Base-by-base conservation (phyloP, 2,797 vertebrate genomes). In the Nyctibius grandis region DNA sequence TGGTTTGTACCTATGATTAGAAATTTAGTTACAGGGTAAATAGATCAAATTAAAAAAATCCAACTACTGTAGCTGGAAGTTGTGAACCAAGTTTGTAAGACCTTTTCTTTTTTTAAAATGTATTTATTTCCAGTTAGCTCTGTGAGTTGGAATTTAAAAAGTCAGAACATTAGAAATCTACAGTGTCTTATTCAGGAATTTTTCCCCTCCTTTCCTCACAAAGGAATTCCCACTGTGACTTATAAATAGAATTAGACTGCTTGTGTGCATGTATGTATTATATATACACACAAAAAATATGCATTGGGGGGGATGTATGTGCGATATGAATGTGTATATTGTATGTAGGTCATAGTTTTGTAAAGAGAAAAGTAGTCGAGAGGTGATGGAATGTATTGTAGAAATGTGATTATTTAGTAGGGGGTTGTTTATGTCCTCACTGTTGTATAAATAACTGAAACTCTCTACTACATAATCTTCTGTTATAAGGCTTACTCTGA, bases 171-270 rank as follows among this genome's bases (percentile, higher is more conserved):
- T 97, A 97, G 97, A 94, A 97, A 97, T 98, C 97, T 97, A 96
- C 97, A 97, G 96, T 98, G 96, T 98, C 97, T 98, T 98, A 97
- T 98, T 98, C 97, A 98, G 97, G 98, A 98, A 97, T 91, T 95
- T 97, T 95, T 68, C 95, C 97, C 96, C 94, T 96, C 95, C 80
- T 95, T 97, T 98, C 97, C 97, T 98, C 97, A 97, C 97, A 97
- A 98, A 98, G 97, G 97, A 98, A 98, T 98, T 98, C 98, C 98
- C 98, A 98, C 97, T 98, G 98, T 98, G 98, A 98, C 97, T 98
- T 98, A 97, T 97, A 98, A 96, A 97, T 98, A 98, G 94, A 98
- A 97, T 96, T 98, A 97, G 97, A 97, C 97, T 97, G 96, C 97
- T 97, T 96, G 97, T 98, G 97, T 98, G 97, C 97, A 97, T 97